Conservation (phyloP, 1,140 invertebrate species). For the Pseudomyrmex sp. region DNA sequence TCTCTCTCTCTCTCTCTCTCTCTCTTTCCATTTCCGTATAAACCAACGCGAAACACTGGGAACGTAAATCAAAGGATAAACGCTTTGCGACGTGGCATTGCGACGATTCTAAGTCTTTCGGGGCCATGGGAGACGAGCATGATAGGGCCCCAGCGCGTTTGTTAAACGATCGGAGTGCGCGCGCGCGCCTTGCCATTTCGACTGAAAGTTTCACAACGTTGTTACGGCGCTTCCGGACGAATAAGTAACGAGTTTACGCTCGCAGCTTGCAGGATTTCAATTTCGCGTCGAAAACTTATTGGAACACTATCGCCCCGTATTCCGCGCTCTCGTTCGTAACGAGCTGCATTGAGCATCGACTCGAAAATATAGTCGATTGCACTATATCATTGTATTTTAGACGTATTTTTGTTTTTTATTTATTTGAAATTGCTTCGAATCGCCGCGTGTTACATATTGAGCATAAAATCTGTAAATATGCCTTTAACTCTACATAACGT, state of each 20-base stretch:
- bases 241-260: constrained; percentile 59
- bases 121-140: constrained; percentile 12
- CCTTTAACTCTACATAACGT: not conserved
- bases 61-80: constrained; percentile 41
- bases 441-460: too few species aligned
- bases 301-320: constrained; percentile 32
- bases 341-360: constrained; percentile 41
- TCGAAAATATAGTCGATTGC: constrained; percentile 10
- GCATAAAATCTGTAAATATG: too few species aligned
- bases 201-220: constrained; percentile 48
- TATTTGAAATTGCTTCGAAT: too few species aligned
- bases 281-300: constrained; percentile 54
- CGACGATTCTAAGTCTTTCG: constrained; percentile 24
- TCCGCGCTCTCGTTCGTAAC: constrained; percentile 16
- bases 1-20: not conserved
- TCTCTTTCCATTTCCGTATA: not conserved
- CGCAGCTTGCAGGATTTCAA: constrained; percentile 48
- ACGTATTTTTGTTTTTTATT: too few species aligned
- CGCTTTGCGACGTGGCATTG: not conserved
- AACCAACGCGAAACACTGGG: not conserved
- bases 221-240: constrained; percentile 52
- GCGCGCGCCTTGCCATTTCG: constrained; percentile 24
- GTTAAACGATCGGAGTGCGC: constrained; percentile 46
- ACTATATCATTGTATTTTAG: too few species aligned
- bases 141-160: constrained; percentile 22